These are phyloP conservation scores for Nysson spinosus DNA, from an alignment of 2,888 invertebrate species.

Conservation along the genomic window DNA sequence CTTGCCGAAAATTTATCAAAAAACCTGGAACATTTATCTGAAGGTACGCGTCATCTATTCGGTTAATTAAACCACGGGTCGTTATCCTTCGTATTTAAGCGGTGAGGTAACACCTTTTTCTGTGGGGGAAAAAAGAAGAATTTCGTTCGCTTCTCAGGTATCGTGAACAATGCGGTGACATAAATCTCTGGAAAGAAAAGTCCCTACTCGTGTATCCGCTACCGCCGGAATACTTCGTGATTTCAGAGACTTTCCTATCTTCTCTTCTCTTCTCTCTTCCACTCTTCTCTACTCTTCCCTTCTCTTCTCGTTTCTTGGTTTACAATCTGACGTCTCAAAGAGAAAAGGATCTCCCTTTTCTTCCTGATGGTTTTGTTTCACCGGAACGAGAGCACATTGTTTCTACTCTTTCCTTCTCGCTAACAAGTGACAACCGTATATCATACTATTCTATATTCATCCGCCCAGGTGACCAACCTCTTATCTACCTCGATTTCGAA, in stretches of 20 bases:
- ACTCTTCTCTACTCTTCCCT: no score
- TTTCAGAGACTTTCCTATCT: constrained; percentile 14
- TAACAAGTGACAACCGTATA: neutral
- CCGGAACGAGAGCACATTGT: neutral
- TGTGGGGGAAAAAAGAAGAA: neutral
- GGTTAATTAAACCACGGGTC: constrained; percentile 28
- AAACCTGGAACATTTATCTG: constrained; percentile 9
- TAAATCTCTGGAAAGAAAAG: constrained; percentile 12
- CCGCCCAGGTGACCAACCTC: no score
- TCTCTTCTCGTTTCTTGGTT: constrained; percentile 19
- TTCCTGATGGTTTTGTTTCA: neutral
- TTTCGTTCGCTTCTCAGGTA: constrained; percentile 6
- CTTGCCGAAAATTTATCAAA: constrained; percentile 17
- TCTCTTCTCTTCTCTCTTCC: constrained; percentile 20
- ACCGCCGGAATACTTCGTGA: constrained; percentile 24
- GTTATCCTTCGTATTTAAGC: constrained; percentile 22
- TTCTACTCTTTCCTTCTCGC: neutral
- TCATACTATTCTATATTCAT: neutral
- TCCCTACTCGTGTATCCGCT: constrained; percentile 1
- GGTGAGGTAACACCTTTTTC: constrained; percentile 10
- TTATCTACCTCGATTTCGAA: no score
- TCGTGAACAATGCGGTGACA: constrained; percentile 24
- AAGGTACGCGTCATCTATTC: constrained; percentile 7
- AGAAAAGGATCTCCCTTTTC: constrained; percentile 9
- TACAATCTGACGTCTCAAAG: constrained; percentile 26